phyloP scores from a whole-genome alignment of 2,888 invertebrate genomes.

The Didymodactylos carnosus region DNA sequence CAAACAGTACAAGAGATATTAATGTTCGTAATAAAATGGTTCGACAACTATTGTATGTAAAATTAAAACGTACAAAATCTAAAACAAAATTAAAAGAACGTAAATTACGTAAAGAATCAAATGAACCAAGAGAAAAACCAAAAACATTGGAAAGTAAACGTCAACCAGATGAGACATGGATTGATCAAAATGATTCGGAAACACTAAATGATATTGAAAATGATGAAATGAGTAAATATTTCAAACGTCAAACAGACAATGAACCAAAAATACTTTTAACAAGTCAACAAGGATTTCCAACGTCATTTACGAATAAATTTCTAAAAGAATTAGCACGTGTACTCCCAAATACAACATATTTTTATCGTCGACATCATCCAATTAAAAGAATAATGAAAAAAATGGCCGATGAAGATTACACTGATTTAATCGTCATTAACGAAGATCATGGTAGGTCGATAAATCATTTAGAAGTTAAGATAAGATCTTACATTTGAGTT shows the following conservation, averaged over 20 bases:
- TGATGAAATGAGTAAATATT: conserved; percentile 4
- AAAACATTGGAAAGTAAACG: conserved; percentile 79
- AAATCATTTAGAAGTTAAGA: conserved; percentile 11
- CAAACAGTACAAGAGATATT: background rate
- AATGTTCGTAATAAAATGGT: conserved; percentile 7
- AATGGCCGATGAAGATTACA: conserved; percentile 47
- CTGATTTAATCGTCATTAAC: conserved; percentile 64
- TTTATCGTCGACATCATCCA: conserved; percentile 65
- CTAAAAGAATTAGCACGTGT: conserved; percentile 70
- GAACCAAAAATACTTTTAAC: conserved; percentile 81
- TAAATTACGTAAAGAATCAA: conserved; percentile 1
- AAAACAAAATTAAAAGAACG: conserved; percentile 9
- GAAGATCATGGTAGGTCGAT: conserved; percentile 52
- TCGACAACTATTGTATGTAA: conserved; percentile 1
- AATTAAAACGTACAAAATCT: conserved; percentile 6
- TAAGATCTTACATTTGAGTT: background rate
- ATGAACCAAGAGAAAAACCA: conserved; percentile 37
- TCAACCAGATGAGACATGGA: conserved; percentile 70
- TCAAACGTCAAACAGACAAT: background rate
- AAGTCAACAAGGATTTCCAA: conserved; percentile 69
- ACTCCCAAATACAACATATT: conserved; percentile 71
- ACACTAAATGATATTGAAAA: background rate
- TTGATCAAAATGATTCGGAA: conserved; percentile 49
- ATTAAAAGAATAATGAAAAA: conserved; percentile 77
- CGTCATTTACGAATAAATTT: conserved; percentile 65